phyloP scores from a whole-genome alignment of 2,797 vertebrate species.

The Podarcis siculus region DNA sequence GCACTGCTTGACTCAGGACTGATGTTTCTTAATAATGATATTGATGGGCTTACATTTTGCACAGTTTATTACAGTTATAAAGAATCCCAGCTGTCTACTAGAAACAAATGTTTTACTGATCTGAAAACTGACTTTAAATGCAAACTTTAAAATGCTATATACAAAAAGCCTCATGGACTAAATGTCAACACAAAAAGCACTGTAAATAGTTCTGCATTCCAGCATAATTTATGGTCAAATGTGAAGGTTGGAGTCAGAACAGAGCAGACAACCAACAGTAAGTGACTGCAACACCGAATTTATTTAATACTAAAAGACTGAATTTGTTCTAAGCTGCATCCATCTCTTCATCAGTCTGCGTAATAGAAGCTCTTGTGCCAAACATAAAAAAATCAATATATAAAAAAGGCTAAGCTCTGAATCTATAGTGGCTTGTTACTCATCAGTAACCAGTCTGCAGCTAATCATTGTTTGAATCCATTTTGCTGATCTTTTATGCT shows the following conservation, averaged over 20 bases:
- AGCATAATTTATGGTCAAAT: background rate
- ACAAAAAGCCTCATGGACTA: background rate
- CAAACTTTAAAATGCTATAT: background rate
- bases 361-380: background rate
- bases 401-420: background rate
- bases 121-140: background rate
- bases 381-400: background rate
- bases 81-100: background rate
- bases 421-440: background rate
- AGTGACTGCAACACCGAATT: background rate
- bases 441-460: too few relatives aligned
- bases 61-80: background rate
- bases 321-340: background rate
- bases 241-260: background rate
- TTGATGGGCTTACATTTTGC: background rate
- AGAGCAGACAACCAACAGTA: background rate
- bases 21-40: background rate
- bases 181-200: background rate
- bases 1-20: background rate
- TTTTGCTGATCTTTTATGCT: too few relatives aligned
- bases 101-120: background rate
- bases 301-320: background rate
- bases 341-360: background rate
- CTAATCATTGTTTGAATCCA: too few relatives aligned
- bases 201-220: background rate